Conservation (phyloP, 2,113 vertebrate species). For the Triplophysa rosa region DNA sequence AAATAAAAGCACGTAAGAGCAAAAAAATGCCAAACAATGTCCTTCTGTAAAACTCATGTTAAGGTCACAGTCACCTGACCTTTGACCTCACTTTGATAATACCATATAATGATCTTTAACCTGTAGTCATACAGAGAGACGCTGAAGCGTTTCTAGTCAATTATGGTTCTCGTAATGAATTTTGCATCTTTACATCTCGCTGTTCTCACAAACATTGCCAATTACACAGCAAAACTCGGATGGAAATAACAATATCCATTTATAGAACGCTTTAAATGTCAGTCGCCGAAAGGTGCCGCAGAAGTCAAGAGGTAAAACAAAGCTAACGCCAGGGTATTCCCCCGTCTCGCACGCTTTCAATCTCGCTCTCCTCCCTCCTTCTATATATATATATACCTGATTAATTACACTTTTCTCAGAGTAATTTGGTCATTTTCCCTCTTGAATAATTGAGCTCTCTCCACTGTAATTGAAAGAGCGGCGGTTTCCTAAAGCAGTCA, state of each 20-base stretch:
- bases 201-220: conserved; percentile 6
- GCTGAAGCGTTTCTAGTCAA: neutral
- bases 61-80: neutral
- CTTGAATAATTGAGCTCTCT: conserved; percentile 49
- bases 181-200: conserved; percentile 14
- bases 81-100: neutral
- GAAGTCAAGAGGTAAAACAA: conserved; percentile 32
- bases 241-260: conserved; percentile 33
- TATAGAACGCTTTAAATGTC: conserved; percentile 43
- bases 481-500: conserved; percentile 48
- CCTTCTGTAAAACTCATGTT: neutral
- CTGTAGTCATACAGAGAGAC: neutral
- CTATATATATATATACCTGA: conserved; percentile 34
- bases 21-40: neutral
- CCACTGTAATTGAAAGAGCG: conserved; percentile 45
- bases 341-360: neutral
- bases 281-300: conserved; percentile 17
- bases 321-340: neutral
- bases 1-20: conserved; percentile 8
- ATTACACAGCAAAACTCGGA: neutral
- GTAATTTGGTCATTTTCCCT: conserved; percentile 47
- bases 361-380: neutral
- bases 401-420: conserved; percentile 44
- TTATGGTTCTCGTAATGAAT: conserved; percentile 15
- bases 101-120: neutral